Conservation (phyloP, 2,113 vertebrate genomes). For the Corydoras maculifer region DNA sequence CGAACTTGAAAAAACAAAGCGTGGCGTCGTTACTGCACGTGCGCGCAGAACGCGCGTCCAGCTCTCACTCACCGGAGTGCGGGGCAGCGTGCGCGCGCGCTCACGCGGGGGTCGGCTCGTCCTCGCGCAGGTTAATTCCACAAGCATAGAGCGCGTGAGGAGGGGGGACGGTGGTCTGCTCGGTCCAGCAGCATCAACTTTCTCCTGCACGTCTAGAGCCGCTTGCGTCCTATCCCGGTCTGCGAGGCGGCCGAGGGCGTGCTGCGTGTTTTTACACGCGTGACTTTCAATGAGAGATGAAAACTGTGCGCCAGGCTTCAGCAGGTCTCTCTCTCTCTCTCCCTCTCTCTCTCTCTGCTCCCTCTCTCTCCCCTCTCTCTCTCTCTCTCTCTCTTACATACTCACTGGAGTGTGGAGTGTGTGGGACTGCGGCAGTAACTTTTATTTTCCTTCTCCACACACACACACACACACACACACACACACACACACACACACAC, state of each 20-base stretch:
- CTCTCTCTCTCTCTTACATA: conserved; percentile 2
- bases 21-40: too few relatives aligned
- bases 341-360: conserved; percentile 19
- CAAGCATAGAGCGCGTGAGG: too few relatives aligned
- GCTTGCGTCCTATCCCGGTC: not conserved
- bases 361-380: conserved; percentile 19
- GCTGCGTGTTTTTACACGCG: conserved; percentile 5
- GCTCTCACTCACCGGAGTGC: too few relatives aligned
- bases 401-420: conserved; percentile 2
- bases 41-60: too few relatives aligned
- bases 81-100: too few relatives aligned
- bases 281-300: conserved; percentile 12
- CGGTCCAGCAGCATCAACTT: not conserved
- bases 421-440: conserved; percentile 16
- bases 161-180: not conserved
- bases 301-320: not conserved
- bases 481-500: conserved; percentile 41
- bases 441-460: conserved; percentile 23
- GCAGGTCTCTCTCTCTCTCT: conserved; percentile 21
- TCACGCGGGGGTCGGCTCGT: too few relatives aligned
- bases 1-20: too few relatives aligned
- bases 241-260: not conserved
- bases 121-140: too few relatives aligned
- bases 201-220: conserved; percentile 4
- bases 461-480: conserved; percentile 25